Evolutionary conservation across 2,888 invertebrate genomes (phyloP), one percentile per base, ranked within the genome.

Genomic region (Perithous albicinctus): DNA sequence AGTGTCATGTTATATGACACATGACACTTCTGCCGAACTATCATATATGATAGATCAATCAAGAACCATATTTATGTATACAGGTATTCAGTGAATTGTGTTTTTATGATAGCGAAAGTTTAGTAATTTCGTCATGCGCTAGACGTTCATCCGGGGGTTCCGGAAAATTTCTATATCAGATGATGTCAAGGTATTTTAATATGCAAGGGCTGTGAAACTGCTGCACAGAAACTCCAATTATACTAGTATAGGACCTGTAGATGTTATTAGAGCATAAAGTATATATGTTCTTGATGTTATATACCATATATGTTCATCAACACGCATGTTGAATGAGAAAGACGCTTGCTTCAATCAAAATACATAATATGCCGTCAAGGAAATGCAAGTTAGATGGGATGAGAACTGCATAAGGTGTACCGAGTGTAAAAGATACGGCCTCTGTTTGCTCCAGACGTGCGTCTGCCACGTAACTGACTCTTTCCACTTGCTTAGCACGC

Each of bases 311-410:
- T 20, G 7, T 29, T 4, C n/a, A 63, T 54, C 8, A 72, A 76
- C 41, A 66, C 70, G 75, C 80, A 32, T 59, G 56, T 32, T 29
- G 46, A 0, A 12, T n/a, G 29, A 76, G 66, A 43, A 18, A 43
- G 43, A 41, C 48, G 15, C 64, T 43, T 6, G 38, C 23, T 76
- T 70, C 48, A 80, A 72, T 72, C 64, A 70, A 75, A 80, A 69
- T 15, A 18, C 72, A n/a, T n/a, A 74, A 67, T 32, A 56, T 26
- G 20, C 23, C 29, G 46, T 18, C 46, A 29, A 70, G 38, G 20
- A 70, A 46, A 74, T 7, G 15, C 51, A 32, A 26, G 38, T 10
- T 5, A 38, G 51, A 35, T 15, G 5, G 10, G 48, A n/a, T n/a
- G n/a, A 63, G 35, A 23, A 73, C 35, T 26, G 51, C 23, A 20